Base-by-base conservation (phyloP, 2,888 invertebrate species). In the Cryptops parisi region DNA sequence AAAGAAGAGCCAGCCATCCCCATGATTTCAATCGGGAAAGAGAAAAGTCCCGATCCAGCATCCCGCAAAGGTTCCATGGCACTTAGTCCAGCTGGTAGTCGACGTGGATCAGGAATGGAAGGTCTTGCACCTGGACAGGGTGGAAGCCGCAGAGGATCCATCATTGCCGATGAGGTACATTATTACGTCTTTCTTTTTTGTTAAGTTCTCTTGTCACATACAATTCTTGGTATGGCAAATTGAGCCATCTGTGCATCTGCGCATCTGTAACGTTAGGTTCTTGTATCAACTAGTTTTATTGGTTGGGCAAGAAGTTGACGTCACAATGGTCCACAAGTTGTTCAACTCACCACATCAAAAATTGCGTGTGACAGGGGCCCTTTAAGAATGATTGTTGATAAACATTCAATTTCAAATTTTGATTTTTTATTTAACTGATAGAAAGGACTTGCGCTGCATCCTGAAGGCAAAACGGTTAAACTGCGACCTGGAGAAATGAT, bases 141-240 rank as follows among this genome's bases (percentile, higher is more conserved):
- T 52, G 59, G 57, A 40, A 58, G 61, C 23, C 78, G 90, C 63
- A 87, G 90, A 61, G 88, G 88, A 63, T 78, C 91, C 62, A 84
- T 91, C 65, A 89, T 91, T 68, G 86, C 88, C 68, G 90, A 91
- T 71, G 90, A 91, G 87, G 91, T 91, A 33, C 9, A 12, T 12
- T 33, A 33, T 33, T 33, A 33, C 12, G 9, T 33, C 12, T 17
- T 41, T 6, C 19, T 41, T 5, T 41, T 17, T 23, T 23, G 15
- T 21, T 3, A 15, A 46, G 2, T 25, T 6, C n/a, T n/a, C 6
- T 46, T 25, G 19, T 19, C 3, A 17, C 15, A n/a, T 17, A 15
- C 43, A 3, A 3, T 15, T 2, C 15, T 15, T n/a, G n/a, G n/a
- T n/a, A n/a, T n/a, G n/a, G n/a, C n/a, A n/a, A n/a, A n/a, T n/a